Percentiles rank a stretch among this genome's conserved stretches.
Evolutionary conservation across 1,140 invertebrate genomes (phyloP).

Genomic region (Ceratina australensis): DNA sequence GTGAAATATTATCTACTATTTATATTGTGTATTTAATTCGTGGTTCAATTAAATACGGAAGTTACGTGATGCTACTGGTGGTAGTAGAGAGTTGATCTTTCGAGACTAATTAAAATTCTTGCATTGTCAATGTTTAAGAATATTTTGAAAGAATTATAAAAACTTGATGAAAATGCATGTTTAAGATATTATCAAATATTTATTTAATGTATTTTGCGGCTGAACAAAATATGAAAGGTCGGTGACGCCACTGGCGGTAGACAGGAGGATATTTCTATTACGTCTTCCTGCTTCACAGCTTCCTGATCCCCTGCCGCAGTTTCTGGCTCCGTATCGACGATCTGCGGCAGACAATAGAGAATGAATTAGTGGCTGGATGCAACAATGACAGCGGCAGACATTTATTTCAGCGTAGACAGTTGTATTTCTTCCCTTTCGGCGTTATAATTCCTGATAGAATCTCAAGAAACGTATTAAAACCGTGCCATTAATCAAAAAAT

Average conservation of each 20-base stretch:
- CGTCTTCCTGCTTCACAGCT: constrained; percentile 18
- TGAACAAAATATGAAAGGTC: background rate
- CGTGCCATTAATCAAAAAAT: background rate
- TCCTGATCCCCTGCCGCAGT: background rate
- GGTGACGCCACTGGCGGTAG: constrained; percentile 2
- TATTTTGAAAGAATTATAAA: too few species aligned
- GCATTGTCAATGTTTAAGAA: too few species aligned
- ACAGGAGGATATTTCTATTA: constrained; percentile 43
- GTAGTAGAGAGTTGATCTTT: too few species aligned
- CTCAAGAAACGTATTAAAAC: background rate
- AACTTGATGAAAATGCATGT: too few species aligned
- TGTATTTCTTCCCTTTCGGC: background rate
- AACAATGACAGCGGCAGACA: constrained; percentile 21
- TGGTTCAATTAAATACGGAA: too few species aligned
- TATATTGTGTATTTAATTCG: too few species aligned
- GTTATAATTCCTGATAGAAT: background rate
- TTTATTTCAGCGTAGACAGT: background rate
- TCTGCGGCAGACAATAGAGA: constrained; percentile 35
- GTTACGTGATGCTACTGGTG: too few species aligned
- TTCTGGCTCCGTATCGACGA: constrained; percentile 16
- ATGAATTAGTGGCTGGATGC: constrained; percentile 32
- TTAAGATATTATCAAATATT: background rate
- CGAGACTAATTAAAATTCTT: too few species aligned
- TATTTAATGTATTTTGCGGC: background rate
- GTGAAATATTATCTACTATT: too few species aligned